Evolutionary conservation across 2,113 vertebrate genomes (phyloP).

Genomic region (Coryphaenoides rupestris): DNA sequence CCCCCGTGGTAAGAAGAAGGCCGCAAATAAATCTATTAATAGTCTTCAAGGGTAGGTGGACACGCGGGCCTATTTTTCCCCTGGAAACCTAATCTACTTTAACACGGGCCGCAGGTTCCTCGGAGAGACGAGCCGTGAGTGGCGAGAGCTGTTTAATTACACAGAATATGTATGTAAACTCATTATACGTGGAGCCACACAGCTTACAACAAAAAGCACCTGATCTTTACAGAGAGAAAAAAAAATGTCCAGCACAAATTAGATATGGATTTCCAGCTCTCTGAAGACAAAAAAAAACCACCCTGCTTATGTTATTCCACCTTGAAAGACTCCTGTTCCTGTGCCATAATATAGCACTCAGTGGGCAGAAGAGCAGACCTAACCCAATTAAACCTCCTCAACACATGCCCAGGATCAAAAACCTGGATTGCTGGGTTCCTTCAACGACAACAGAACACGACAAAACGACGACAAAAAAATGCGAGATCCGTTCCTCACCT

Average conservation of each 20-base stretch:
- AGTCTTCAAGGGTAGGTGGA: conserved; percentile 28
- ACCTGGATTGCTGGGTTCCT: too few species aligned
- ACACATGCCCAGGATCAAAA: conserved; percentile 12
- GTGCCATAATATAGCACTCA: conserved; percentile 29
- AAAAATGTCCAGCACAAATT: conserved; percentile 16
- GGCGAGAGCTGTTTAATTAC: conserved; percentile 34
- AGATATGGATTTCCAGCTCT: conserved; percentile 38
- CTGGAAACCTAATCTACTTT: conserved; percentile 33
- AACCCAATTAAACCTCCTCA: conserved; percentile 31
- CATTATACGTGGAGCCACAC: conserved; percentile 28
- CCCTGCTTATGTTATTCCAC: conserved; percentile 14
- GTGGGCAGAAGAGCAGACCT: conserved; percentile 30
- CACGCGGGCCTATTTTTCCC: conserved; percentile 25
- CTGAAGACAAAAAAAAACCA: conserved; percentile 15
- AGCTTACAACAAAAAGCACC: too few species aligned
- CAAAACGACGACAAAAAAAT: background rate
- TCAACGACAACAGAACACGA: too few species aligned
- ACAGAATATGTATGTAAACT: conserved; percentile 29
- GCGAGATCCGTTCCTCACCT: conserved; percentile 75
- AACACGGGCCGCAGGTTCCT: conserved; percentile 14
- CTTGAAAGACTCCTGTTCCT: too few species aligned
- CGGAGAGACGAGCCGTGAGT: conserved; percentile 15
- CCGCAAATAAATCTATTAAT: conserved; percentile 31
- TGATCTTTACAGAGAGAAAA: conserved; percentile 1
- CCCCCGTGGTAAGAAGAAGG: conserved; percentile 13